Base-by-base conservation (phyloP, 2,888 invertebrate species). In the Leptarthrus brevirostris region DNA sequence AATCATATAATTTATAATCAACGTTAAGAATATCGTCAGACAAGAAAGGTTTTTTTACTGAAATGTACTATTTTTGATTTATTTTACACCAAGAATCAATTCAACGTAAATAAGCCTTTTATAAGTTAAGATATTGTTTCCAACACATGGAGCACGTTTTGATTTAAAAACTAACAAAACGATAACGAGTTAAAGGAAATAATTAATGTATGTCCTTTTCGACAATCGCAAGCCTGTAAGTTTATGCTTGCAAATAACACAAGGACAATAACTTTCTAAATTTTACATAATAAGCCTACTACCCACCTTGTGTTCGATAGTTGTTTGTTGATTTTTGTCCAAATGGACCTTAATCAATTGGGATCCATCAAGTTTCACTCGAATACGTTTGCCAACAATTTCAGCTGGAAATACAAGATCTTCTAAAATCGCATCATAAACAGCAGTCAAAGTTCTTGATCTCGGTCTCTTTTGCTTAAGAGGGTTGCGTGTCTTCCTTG, bases 401-500 rank as follows among this genome's bases (percentile, higher is more conserved):
- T 99, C 99, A 71, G 99, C 98, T 26, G 99, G 99, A 87, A 94
- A 98, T 74, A 98, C 98, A 80, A 99, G 88, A 87, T 99, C 99
- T 84, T 98, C 97, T 77, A 99, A 88, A 82, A 98, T 95, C 74
- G 96, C 94, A 85, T 99, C 98, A 83, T 99, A 98, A 44, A 99
- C 99, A 79, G 97, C 91, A 72, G 98, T 99, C 80, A 99, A 88
- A 58, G 98, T 99, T 82, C 99, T 86, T 61, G 91, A 91, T 81
- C 91, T 88, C 76, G 92, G 92, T 83, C 92, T 89, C 87, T 92
- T 92, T 82, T 92, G 92, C 87, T 92, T 92, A 86, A 90, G 88
- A 77, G 90, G 90, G 73, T 90, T 90, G 78, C 91, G 94, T 0
- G 96, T 95, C 87, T 98, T 98, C 83, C 97, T 91, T 77, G 96